Evolutionary conservation across 2,113 vertebrate genomes (phyloP).

Genomic region (Pelecanoides urinatrix): DNA sequence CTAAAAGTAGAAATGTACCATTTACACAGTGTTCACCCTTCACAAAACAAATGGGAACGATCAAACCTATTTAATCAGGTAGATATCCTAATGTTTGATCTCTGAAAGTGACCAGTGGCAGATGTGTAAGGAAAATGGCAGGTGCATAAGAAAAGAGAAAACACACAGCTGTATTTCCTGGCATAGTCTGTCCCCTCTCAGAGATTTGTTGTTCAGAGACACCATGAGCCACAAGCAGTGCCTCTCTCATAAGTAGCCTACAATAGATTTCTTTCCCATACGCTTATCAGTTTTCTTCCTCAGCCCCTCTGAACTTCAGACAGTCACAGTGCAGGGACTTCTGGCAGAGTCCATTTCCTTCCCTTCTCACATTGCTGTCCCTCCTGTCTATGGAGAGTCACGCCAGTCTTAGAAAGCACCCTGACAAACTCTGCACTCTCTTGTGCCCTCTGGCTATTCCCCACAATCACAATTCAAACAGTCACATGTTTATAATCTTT

Average conservation of each 20-base stretch:
- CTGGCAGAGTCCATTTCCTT: background rate
- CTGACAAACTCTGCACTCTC: background rate
- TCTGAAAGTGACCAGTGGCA: background rate
- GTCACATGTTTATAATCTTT: background rate
- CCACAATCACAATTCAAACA: background rate
- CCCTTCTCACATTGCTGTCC: background rate
- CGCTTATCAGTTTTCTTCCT: background rate
- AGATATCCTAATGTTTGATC: background rate
- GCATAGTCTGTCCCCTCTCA: background rate
- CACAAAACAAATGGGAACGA: background rate
- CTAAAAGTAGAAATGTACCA: background rate
- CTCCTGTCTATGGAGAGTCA: background rate
- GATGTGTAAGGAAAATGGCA: background rate
- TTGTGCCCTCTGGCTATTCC: background rate
- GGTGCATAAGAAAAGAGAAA: background rate
- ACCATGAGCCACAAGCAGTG: background rate
- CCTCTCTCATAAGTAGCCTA: background rate
- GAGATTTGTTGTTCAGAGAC: background rate
- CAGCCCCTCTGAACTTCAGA: background rate
- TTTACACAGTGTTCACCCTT: background rate
- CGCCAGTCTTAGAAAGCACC: background rate
- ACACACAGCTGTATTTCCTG: background rate
- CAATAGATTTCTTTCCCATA: background rate
- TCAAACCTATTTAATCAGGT: background rate
- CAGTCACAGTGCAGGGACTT: background rate